These are phyloP conservation scores for Pangasius macronema DNA, from an alignment of 2,797 vertebrate genomes.

Conservation along the genomic window DNA sequence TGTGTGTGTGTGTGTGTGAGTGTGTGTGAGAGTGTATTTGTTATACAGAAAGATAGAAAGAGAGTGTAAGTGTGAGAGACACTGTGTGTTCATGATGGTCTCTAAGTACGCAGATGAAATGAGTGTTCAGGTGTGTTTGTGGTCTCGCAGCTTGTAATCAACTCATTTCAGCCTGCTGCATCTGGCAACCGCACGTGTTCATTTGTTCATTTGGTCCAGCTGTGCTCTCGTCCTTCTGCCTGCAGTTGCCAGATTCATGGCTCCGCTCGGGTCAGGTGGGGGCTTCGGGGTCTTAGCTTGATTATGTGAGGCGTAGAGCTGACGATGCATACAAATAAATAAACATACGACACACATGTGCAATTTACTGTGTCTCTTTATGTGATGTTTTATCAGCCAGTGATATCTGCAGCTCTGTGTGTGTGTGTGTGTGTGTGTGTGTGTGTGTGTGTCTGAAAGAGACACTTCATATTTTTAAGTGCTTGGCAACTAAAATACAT, in stretches of 20 bases:
- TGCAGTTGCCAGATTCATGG: conserved; percentile 5
- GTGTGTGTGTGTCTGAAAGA: not conserved
- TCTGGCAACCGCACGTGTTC: conserved; percentile 34
- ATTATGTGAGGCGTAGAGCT: not conserved
- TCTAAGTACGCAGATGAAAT: conserved; percentile 12
- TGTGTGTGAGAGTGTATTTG: not conserved
- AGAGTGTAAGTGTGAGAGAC: not conserved
- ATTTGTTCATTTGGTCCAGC: conserved; percentile 40
- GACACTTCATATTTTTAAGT: not conserved
- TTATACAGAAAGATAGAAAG: not conserved
- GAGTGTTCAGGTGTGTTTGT: conserved; percentile 31
- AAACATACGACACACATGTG: not conserved
- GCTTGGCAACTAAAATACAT: not conserved
- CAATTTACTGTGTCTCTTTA: not conserved
- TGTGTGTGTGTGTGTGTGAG: not conserved
- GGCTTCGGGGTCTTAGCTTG: not conserved
- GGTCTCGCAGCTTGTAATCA: conserved; percentile 27
- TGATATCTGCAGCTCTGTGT: not conserved
- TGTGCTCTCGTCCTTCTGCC: conserved; percentile 12
- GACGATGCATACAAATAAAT: not conserved
- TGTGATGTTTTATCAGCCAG: not conserved
- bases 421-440: too few relatives aligned
- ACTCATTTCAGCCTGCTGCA: conserved; percentile 20
- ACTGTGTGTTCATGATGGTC: not conserved
- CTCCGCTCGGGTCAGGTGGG: conserved; percentile 7